These are phyloP conservation scores for Azemiops feae DNA, from an alignment of 2,113 vertebrate genomes.

Conservation along the genomic window DNA sequence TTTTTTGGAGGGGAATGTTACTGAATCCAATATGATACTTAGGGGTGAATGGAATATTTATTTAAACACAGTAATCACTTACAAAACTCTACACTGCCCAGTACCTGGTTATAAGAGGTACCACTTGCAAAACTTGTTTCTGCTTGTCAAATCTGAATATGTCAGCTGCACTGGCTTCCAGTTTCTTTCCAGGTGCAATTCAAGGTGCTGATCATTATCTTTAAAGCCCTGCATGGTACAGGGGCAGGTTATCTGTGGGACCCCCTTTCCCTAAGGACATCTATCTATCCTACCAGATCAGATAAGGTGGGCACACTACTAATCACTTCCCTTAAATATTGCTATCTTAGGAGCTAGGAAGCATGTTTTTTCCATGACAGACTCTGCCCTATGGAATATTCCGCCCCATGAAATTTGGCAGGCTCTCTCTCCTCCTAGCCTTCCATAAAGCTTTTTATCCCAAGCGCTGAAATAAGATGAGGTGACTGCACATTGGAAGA, in stretches of 20 bases:
- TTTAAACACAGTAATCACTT: background rate
- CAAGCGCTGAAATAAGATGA: background rate
- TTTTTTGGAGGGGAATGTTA: background rate
- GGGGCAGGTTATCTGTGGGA: background rate
- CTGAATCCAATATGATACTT: background rate
- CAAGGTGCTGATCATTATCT: background rate
- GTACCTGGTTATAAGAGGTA: background rate
- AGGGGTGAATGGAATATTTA: background rate
- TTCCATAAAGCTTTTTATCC: background rate
- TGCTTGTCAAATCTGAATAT: background rate
- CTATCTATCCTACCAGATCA: background rate
- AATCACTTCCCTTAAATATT: background rate
- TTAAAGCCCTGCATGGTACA: background rate
- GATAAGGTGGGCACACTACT: background rate
- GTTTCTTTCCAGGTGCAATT: background rate
- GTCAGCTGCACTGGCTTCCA: background rate
- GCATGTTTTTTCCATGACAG: background rate
- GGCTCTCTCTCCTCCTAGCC: background rate
- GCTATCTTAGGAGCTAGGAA: background rate
- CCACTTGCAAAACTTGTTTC: background rate
- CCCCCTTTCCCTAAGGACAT: background rate
- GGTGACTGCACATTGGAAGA: background rate
- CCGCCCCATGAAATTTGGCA: background rate
- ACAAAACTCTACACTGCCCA: background rate
- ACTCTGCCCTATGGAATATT: background rate